phyloP scores from a whole-genome alignment of 2,888 invertebrate genomes.

The Iselma pallidipennis region DNA sequence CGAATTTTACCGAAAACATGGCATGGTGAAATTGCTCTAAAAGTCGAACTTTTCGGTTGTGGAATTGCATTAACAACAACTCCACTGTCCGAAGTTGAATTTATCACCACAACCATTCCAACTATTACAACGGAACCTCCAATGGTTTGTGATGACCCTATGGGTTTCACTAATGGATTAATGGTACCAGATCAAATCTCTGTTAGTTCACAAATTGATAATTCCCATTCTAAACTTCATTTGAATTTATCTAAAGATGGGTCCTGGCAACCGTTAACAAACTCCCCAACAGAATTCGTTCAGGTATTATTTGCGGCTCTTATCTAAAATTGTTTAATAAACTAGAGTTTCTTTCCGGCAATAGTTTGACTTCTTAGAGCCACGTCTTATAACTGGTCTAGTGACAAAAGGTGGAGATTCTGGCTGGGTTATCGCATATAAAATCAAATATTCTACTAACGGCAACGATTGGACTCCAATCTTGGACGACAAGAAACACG shows the following conservation, averaged over 20 bases:
- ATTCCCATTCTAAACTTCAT: slow-evolving; percentile 53
- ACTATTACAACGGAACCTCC: slow-evolving; percentile 25
- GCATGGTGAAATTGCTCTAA: slow-evolving; percentile 67
- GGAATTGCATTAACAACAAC: slow-evolving; percentile 43
- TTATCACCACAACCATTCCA: slow-evolving; percentile 8
- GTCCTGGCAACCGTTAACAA: slow-evolving; percentile 70
- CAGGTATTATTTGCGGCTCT: slow-evolving; percentile 56
- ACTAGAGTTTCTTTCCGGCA: slow-evolving; percentile 31
- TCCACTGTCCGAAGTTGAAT: slow-evolving; percentile 9
- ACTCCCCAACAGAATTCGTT: slow-evolving; percentile 71
- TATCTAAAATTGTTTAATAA: slow-evolving; percentile 1
- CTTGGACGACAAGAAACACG: slow-evolving; percentile 58
- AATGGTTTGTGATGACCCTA: slow-evolving; percentile 67
- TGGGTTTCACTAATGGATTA: slow-evolving; percentile 70
- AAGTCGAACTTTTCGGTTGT: slow-evolving; percentile 79
- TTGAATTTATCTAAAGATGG: slow-evolving; percentile 57
- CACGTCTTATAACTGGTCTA: slow-evolving; percentile 77
- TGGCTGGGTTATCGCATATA: slow-evolving; percentile 77
- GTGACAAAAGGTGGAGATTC: slow-evolving; percentile 71
- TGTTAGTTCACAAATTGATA: slow-evolving; percentile 62
- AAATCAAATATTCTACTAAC: slow-evolving; percentile 74
- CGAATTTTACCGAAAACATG: slow-evolving; percentile 76
- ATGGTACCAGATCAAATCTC: slow-evolving; percentile 67
- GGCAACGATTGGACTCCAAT: slow-evolving; percentile 72
- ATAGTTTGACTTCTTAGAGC: slow-evolving; percentile 76